These are phyloP conservation scores for Lithobates pipiens DNA, from an alignment of 2,797 vertebrate genomes.

Conservation along the genomic window DNA sequence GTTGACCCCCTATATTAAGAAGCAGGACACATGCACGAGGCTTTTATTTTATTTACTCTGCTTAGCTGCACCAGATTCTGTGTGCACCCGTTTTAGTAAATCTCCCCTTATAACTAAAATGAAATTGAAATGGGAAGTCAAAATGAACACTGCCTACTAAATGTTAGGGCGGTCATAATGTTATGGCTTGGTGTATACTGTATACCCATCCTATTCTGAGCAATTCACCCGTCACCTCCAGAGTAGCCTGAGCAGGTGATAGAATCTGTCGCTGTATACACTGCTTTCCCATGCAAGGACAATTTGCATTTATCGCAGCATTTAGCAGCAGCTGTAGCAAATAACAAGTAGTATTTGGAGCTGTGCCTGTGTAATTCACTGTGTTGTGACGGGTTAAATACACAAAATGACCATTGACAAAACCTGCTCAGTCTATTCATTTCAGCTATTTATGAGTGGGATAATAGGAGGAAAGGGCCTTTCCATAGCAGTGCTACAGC, in stretches of 20 bases:
- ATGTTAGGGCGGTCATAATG: no score
- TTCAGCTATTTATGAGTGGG: neutral
- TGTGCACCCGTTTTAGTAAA: no score
- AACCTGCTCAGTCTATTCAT: slow-evolving; percentile 1
- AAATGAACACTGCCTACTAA: no score
- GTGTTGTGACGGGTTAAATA: slow-evolving; percentile 26
- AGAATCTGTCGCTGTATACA: neutral
- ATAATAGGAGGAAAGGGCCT: slow-evolving; percentile 20
- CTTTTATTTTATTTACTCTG: no score
- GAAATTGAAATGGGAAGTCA: no score
- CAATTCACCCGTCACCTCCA: neutral
- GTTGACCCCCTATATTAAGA: no score
- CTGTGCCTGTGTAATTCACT: slow-evolving; percentile 15
- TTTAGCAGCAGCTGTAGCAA: neutral
- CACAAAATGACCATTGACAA: slow-evolving; percentile 32
- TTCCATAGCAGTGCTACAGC: slow-evolving; percentile 8
- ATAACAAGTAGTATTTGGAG: neutral
- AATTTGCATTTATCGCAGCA: rapidly evolving
- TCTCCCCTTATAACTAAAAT: no score
- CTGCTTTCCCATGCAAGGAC: neutral
- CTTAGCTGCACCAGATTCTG: no score
- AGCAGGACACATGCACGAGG: no score
- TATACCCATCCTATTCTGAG: neutral
- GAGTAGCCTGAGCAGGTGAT: neutral
- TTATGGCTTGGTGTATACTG: no score